A percentile compares a stretch with the other conserved stretches of the same genome.
Evolutionary conservation across 2,797 vertebrate species (phyloP).

Genomic region (Perodicticus potto): DNA sequence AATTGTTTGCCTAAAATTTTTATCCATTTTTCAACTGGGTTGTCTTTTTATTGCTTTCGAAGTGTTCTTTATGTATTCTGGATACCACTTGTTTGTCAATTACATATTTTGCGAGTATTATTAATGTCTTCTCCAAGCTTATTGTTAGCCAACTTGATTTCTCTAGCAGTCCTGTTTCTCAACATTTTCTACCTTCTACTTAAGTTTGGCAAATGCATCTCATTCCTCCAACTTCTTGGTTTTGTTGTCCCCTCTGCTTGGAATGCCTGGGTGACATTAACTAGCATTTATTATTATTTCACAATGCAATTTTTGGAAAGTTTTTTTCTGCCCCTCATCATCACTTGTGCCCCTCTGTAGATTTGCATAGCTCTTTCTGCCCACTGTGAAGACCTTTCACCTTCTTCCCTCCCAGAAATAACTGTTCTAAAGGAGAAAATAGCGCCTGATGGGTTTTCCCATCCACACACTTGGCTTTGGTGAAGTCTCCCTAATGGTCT

Average conservation of each 20-base stretch:
- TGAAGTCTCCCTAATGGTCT: neutral
- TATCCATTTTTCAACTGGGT: neutral
- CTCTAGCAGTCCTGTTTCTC: neutral
- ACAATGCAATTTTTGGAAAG: neutral
- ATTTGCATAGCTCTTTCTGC: neutral
- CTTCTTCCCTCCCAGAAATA: neutral
- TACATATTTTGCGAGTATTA: neutral
- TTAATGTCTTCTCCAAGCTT: constrained; percentile 1
- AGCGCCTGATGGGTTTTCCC: neutral
- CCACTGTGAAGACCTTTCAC: neutral
- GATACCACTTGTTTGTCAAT: neutral
- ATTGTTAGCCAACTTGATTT: neutral
- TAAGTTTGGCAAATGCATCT: neutral
- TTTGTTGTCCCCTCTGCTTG: neutral
- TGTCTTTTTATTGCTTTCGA: constrained; percentile 10
- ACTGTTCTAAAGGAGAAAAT: neutral
- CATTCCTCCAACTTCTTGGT: neutral
- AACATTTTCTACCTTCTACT: neutral
- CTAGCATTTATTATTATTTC: neutral
- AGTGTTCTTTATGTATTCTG: neutral
- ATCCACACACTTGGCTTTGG: neutral
- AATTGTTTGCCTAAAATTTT: neutral
- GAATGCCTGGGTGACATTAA: no score
- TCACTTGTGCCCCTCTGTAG: neutral
- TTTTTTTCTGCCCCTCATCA: fast-evolving